Base-by-base conservation (phyloP, 1,140 invertebrate genomes). In the Drosophila nannoptera region DNA sequence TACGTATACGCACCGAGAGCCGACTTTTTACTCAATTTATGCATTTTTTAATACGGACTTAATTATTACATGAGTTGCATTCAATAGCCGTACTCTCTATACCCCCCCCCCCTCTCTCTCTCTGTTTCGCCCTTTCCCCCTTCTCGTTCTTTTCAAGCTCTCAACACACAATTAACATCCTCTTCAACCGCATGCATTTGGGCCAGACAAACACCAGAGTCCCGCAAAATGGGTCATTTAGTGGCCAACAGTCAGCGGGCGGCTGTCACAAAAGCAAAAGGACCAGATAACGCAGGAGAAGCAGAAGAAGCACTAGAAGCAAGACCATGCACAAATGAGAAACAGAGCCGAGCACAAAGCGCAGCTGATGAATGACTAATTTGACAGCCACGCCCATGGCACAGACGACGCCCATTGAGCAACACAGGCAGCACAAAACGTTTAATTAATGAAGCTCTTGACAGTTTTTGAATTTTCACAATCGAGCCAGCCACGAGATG, bases 301-400 rank as follows among this genome's bases (percentile, higher is more conserved):
- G 2, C 22, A 35, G 12, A 52, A 42, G 31, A n/a, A 40, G 8
- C 32, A 16, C 36, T 22, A 22, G 22, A 22, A 3, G 22, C 22
- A 22, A 22, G 22, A 22, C 22, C 22, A 22, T 22, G 22, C 22
- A 22, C 22, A 22, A 22, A 22, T 22, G 22, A 22, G 22, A 22
- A 22, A 22, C 32, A 46, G 45, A 38, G 14, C 33, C 16, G 31
- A 63, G 36, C 29, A 63, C 36, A 69, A 70, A 40, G 54, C 67
- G 40, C 48, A 36, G 40, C 78, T 82, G 78, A 82, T 82, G 78
- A 82, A 82, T 82, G 78, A 82, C 78, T 84, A 82, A 82, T 82
- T 78, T 84, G 80, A 73, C 71, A 75, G 75, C 32, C 54, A 64
- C 71, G 45, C 60, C 78, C 40, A 43, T 7, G 6, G 6, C 35